phyloP scores from a whole-genome alignment of 2,888 invertebrate species.

The Bibio marci region DNA sequence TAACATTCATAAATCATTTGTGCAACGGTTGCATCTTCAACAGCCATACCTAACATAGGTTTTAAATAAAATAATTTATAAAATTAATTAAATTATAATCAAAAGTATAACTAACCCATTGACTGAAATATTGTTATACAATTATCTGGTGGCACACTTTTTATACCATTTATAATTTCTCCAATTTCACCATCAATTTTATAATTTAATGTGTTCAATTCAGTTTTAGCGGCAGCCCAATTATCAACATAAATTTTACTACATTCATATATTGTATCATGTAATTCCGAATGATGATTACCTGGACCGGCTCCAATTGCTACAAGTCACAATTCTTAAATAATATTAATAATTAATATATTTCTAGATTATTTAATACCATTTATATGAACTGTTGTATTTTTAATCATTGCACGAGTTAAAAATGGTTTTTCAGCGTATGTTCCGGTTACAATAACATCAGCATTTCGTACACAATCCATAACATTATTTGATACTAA shows the following conservation, averaged over 20 bases:
- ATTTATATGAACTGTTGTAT: conserved; percentile 38
- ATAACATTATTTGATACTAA: conserved; percentile 19
- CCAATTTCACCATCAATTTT: conserved; percentile 38
- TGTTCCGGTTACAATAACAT: conserved; percentile 44
- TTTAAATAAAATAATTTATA: too few species aligned
- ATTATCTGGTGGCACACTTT: conserved; percentile 17
- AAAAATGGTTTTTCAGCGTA: conserved; percentile 33
- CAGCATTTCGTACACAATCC: conserved; percentile 36
- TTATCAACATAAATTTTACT: conserved; percentile 38
- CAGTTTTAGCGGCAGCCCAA: conserved; percentile 32
- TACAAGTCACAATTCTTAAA: conserved; percentile 16
- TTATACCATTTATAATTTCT: conserved; percentile 29
- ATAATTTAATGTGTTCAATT: conserved; percentile 33
- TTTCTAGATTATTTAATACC: conserved; percentile 25
- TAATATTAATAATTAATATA: background rate
- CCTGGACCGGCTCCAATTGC: conserved; percentile 37
- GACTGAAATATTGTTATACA: conserved; percentile 42
- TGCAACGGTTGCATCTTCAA: conserved; percentile 41
- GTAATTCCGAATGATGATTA: conserved; percentile 34
- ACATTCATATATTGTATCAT: conserved; percentile 31
- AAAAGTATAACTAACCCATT: conserved; percentile 29
- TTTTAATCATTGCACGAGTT: conserved; percentile 32
- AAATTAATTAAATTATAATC: too few species aligned
- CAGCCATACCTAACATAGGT: conserved; percentile 38
- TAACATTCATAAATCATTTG: conserved; percentile 29